Evolutionary conservation across 1,140 invertebrate genomes (phyloP), one percentile per base, ranked within the genome.

Genomic region (Brachionus calyciflorus): DNA sequence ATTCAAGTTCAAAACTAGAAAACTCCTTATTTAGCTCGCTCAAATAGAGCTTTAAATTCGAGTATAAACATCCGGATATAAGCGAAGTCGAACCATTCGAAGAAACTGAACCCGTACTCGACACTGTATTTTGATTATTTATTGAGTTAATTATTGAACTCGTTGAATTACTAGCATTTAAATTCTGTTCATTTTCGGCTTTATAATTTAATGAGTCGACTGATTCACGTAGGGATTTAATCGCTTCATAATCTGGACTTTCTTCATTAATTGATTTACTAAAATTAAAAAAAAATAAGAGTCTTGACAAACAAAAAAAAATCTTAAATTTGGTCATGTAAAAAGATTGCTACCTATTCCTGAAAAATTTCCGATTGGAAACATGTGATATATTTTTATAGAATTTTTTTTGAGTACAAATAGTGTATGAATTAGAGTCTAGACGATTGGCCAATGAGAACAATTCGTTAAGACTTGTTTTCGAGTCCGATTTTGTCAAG

Each of bases 241-340:
- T 51, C 46, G 69, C 46, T 33, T 73, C 69, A 49, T 73, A 73
- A 49, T 73, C 69, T 12, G 69, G 24, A 30, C 69, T 51, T 33
- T 73, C 69, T 28, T 73, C 69, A 55, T 73, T 73, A 28, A 73
- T 73, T 5, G 69, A 73, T 49, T 73, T 73, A 46, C 69, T 73
- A 73, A 51, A 51, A 73, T 28, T 26, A 24, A 53, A 14, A n/a
- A n/a, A 37, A 73, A 49, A 40, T 41, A 51, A 19, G 10, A 49
- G 17, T 17, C 10, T 21, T 46, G 48, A 70, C 24, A 33, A 30
- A 17, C 6, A 44, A 44, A 26, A 44, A 19, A 40, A 63, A 44
- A 65, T 10, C 44, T 44, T 46, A 44, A 14, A 21, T 3, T 5
- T 41, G 40, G 33, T 26, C 40, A 65, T 44, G 10, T 3, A 46